A percentile compares a stretch with the other conserved stretches of the same genome.
Conservation (phyloP, 2,797 vertebrate species). For the Myotis pilosus region DNA sequence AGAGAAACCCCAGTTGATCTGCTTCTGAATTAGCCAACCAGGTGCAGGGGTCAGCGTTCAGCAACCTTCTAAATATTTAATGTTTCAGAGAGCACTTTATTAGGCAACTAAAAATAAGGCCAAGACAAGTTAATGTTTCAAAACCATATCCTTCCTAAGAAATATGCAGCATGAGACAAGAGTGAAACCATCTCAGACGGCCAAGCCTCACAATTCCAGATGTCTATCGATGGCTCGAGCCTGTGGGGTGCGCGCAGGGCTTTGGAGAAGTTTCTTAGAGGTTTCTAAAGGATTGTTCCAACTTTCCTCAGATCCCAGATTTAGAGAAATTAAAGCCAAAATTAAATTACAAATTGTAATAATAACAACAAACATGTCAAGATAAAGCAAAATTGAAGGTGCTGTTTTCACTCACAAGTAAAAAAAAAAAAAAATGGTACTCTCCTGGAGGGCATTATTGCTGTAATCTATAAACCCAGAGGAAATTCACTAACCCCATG, state of each 20-base stretch:
- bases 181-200: conserved; percentile 1
- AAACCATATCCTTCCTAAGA: conserved; percentile 52
- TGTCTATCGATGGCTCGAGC: background rate
- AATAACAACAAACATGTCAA: background rate
- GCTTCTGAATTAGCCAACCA: conserved; percentile 26
- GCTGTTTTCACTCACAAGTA: background rate
- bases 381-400: background rate
- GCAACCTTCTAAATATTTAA: conserved; percentile 30
- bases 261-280: background rate
- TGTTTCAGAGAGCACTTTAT: conserved; percentile 43
- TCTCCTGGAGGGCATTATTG: background rate
- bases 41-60: background rate
- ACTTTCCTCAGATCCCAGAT: background rate
- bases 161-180: background rate
- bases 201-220: conserved; percentile 40
- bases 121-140: conserved; percentile 63
- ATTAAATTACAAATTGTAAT: conserved; percentile 19
- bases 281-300: background rate
- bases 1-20: conserved; percentile 32
- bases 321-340: conserved; percentile 16
- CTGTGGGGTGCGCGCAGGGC: background rate
- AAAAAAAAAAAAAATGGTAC: background rate
- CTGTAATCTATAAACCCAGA: background rate
- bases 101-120: conserved; percentile 60
- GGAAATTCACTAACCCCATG: background rate